These are phyloP conservation scores for Erythrocercus mccallii DNA, from an alignment of 2,113 vertebrate species.

Conservation along the genomic window DNA sequence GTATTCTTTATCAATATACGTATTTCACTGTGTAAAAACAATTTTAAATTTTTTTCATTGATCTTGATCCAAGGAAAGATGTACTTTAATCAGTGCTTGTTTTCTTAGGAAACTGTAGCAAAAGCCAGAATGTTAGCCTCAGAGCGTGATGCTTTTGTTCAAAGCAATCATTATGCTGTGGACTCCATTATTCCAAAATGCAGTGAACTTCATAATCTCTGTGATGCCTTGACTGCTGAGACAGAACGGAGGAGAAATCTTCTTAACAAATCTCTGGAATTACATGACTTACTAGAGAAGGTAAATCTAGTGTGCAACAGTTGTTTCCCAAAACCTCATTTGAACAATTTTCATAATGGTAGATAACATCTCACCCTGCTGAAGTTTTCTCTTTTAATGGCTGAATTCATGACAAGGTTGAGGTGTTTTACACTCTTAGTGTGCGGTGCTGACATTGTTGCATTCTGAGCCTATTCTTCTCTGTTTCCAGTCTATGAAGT, in stretches of 20 bases:
- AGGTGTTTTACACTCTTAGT: neutral
- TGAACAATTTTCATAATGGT: neutral
- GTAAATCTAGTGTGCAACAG: constrained; percentile 60
- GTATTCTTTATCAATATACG: neutral
- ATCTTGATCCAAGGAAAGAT: neutral
- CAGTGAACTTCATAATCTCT: constrained; percentile 81
- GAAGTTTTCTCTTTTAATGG: neutral
- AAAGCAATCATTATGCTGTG: constrained; percentile 89
- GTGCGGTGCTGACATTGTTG: neutral
- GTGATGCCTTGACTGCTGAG: constrained; percentile 66
- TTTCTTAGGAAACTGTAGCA: constrained; percentile 78
- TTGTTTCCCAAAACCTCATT: neutral
- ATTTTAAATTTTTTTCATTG: neutral
- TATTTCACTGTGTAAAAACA: neutral
- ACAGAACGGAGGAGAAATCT: constrained; percentile 71
- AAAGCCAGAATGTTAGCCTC: constrained; percentile 76
- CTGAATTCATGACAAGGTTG: neutral
- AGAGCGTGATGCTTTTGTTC: constrained; percentile 83
- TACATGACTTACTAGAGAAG: constrained; percentile 86
- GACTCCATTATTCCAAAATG: constrained; percentile 95
- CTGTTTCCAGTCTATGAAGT: constrained; percentile 82
- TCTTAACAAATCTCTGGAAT: constrained; percentile 85
- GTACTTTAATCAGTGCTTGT: neutral
- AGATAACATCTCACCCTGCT: neutral
- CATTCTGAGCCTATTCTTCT: neutral